These are phyloP conservation scores for Scaptodrosophila latifasciaeformis DNA, from an alignment of 2,888 invertebrate genomes.

Conservation along the genomic window DNA sequence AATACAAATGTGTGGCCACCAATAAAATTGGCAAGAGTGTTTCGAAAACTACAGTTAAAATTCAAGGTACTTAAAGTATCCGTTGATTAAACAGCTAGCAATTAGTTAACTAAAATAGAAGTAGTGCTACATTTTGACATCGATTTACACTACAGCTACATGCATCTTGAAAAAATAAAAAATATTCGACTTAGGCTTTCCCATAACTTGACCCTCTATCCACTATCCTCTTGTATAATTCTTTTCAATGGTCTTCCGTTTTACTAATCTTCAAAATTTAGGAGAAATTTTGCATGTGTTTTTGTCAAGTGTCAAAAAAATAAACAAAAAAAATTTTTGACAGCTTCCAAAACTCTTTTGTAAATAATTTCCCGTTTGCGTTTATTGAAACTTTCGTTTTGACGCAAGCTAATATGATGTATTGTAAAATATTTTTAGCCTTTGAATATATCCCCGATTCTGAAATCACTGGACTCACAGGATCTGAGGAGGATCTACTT, in stretches of 20 bases:
- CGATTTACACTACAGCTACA: conserved; percentile 32
- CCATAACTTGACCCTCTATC: conserved; percentile 42
- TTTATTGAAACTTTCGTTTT: conserved; percentile 32
- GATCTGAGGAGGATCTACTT: conserved; percentile 88
- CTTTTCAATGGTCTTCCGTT: too few species aligned
- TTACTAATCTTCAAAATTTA: too few species aligned
- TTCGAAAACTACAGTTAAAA: conserved; percentile 84
- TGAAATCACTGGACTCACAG: conserved; percentile 83
- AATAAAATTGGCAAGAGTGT: conserved; percentile 89
- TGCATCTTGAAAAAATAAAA: conserved; percentile 32
- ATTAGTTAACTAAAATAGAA: conserved; percentile 36
- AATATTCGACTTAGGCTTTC: conserved; percentile 38
- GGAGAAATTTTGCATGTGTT: conserved; percentile 47
- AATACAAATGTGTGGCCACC: conserved; percentile 87
- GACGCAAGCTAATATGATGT: conserved; percentile 15
- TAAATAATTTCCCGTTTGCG: conserved; percentile 44
- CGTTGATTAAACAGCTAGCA: conserved; percentile 34
- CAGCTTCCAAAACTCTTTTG: conserved; percentile 28
- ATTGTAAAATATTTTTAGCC: conserved; percentile 77
- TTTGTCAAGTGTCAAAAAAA: conserved; percentile 9
- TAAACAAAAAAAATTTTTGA: conserved; percentile 6
- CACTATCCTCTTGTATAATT: conserved; percentile 19
- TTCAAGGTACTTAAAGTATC: conserved; percentile 82
- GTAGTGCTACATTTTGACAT: conserved; percentile 16
- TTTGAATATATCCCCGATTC: conserved; percentile 94